Percentiles rank a stretch among this genome's conserved stretches.
Evolutionary conservation across 2,888 invertebrate species (phyloP).

Genomic region (Andrena camellia): DNA sequence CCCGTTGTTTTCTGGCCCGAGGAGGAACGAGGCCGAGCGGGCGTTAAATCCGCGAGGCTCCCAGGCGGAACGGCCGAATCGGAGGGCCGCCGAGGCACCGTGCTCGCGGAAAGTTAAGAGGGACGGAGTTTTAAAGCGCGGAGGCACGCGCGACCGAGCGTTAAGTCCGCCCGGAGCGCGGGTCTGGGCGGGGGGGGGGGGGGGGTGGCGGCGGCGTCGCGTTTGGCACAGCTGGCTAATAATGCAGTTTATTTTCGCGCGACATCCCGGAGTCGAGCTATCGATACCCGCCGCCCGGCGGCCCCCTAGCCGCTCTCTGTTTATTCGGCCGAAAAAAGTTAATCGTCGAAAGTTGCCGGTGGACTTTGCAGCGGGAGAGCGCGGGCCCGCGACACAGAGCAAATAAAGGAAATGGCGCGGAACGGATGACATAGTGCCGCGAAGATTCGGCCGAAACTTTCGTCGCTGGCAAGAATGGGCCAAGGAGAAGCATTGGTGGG

Average conservation of each 20-base stretch:
- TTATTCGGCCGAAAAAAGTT: conserved; percentile 59
- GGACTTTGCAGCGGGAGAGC: conserved; percentile 24
- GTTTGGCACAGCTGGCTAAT: conserved; percentile 55
- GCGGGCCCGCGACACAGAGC: conserved; percentile 43
- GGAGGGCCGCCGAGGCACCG: too few relatives aligned
- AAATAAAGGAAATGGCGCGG: conserved; percentile 67
- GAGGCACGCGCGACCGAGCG: conserved; percentile 26
- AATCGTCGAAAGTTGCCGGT: conserved; percentile 62
- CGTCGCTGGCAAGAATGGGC: background rate
- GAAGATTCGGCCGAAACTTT: conserved; percentile 45
- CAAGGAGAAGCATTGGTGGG: too few relatives aligned
- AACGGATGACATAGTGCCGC: conserved; percentile 65
- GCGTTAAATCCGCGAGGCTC: background rate
- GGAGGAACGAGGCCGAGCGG: too few relatives aligned
- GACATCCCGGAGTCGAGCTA: conserved; percentile 10
- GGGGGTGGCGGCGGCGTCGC: background rate
- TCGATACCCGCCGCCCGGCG: conserved; percentile 37
- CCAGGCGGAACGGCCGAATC: background rate
- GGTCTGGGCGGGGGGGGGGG: too few relatives aligned
- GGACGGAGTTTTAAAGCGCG: background rate
- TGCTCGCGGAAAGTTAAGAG: conserved; percentile 1
- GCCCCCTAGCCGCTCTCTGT: conserved; percentile 27
- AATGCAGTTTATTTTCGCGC: conserved; percentile 46
- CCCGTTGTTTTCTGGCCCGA: background rate
- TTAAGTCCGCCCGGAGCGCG: conserved; percentile 11